Evolutionary conservation across 2,888 invertebrate species (phyloP).

Genomic region (Ichneumoninae sp.): DNA sequence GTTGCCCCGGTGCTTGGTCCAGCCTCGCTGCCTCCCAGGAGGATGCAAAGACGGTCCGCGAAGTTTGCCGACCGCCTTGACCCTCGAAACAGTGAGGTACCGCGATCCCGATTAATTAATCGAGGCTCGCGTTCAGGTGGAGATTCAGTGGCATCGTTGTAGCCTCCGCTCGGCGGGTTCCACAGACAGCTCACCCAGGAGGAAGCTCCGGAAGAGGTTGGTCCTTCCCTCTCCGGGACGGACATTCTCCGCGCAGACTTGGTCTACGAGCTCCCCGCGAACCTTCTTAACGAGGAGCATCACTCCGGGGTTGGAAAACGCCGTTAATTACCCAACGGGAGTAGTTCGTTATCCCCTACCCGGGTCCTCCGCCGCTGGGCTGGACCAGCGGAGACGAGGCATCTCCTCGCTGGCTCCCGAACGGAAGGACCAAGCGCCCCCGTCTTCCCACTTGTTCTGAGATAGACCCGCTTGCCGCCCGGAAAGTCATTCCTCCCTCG

Average conservation of each 20-base stretch:
- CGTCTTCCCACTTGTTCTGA: constrained; percentile 77
- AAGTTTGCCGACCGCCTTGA: constrained; percentile 55
- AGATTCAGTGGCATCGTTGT: neutral
- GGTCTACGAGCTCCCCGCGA: constrained; percentile 71
- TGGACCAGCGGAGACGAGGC: constrained; percentile 48
- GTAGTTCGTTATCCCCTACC: constrained; percentile 79
- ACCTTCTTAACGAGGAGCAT: constrained; percentile 82
- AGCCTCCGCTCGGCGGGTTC: neutral
- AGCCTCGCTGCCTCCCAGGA: neutral
- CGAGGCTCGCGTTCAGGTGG: constrained; percentile 51
- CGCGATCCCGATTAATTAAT: constrained; percentile 63
- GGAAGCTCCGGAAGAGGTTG: constrained; percentile 35
- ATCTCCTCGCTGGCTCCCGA: constrained; percentile 33
- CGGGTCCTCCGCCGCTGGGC: constrained; percentile 72
- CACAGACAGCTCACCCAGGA: constrained; percentile 12
- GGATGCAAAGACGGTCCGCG: constrained; percentile 52
- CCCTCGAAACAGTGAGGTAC: constrained; percentile 47
- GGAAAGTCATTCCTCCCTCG: neutral
- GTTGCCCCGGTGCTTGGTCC: neutral
- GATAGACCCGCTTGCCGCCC: constrained; percentile 15
- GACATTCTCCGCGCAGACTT: constrained; percentile 55
- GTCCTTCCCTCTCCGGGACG: constrained; percentile 60
- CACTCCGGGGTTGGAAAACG: constrained; percentile 81
- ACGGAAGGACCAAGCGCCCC: constrained; percentile 73
- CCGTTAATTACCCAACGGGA: constrained; percentile 82